A percentile compares a stretch with the other conserved stretches of the same genome.
phyloP scores from a whole-genome alignment of 1,140 invertebrate genomes.

The Neotoxoptera formosana region DNA sequence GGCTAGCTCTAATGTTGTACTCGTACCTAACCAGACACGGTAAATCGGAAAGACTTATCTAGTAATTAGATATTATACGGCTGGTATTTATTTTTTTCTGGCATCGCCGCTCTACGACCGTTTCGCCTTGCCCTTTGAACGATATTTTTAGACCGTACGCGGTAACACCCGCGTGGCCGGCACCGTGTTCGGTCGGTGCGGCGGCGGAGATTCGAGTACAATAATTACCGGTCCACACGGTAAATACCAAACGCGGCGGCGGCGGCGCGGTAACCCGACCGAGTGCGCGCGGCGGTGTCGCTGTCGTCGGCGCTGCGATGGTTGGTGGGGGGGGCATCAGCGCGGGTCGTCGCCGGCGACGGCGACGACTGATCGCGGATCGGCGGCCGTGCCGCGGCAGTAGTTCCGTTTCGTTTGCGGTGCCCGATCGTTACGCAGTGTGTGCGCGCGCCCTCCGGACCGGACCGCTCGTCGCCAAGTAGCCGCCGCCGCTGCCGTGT shows the following conservation, averaged over 20 bases:
- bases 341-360: slow-evolving; percentile 3
- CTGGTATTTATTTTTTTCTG: slow-evolving; percentile 20
- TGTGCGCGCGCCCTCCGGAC: background rate
- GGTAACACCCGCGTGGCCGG: background rate
- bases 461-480: slow-evolving; percentile 20
- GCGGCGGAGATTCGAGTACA: background rate
- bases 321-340: background rate
- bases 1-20: background rate
- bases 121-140: slow-evolving; percentile 50
- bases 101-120: background rate
- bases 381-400: background rate
- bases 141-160: slow-evolving; percentile 52
- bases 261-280: too few relatives aligned
- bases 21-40: too few relatives aligned
- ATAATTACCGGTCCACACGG: slow-evolving; percentile 47
- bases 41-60: background rate
- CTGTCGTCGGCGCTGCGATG: background rate
- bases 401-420: slow-evolving; percentile 51
- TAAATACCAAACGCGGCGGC: slow-evolving; percentile 16
- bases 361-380: background rate
- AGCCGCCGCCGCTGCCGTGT: background rate
- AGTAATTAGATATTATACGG: slow-evolving; percentile 34
- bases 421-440: background rate
- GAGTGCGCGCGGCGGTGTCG: background rate
- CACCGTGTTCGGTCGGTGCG: too few relatives aligned